Conservation (phyloP, 2,888 invertebrate species). For the Agrotis ipsilon region DNA sequence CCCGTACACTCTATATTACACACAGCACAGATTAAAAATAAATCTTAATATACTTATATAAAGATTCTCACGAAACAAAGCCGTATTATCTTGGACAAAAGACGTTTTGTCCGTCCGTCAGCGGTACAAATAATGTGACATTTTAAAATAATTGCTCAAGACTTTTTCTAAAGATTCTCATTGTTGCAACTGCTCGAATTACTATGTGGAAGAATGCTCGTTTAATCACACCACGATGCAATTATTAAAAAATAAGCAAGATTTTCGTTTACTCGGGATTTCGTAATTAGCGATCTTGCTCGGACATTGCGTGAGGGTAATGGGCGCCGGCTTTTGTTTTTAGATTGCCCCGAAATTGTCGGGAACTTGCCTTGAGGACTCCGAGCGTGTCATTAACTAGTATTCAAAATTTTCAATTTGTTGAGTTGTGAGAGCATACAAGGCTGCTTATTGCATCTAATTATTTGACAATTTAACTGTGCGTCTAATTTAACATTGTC, state of each 20-base stretch:
- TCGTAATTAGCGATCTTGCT: slow-evolving; percentile 48
- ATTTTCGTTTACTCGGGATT: slow-evolving; percentile 54
- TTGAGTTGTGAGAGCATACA: slow-evolving; percentile 7
- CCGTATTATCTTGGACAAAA: slow-evolving; percentile 59
- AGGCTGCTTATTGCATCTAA: not conserved
- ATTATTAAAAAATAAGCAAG: slow-evolving; percentile 63
- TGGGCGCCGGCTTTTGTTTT: slow-evolving; percentile 46
- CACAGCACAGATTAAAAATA: slow-evolving; percentile 62
- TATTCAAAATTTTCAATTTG: slow-evolving; percentile 42
- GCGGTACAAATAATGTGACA: slow-evolving; percentile 76
- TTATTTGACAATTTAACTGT: slow-evolving; percentile 7
- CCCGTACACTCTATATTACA: slow-evolving; percentile 38
- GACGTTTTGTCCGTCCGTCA: slow-evolving; percentile 54
- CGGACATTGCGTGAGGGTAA: slow-evolving; percentile 58
- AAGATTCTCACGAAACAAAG: slow-evolving; percentile 72
- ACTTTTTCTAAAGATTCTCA: slow-evolving; percentile 64
- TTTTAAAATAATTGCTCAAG: slow-evolving; percentile 75
- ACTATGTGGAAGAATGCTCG: slow-evolving; percentile 67
- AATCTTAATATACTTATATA: slow-evolving; percentile 55
- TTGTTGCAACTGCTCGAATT: slow-evolving; percentile 67
- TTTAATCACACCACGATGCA: slow-evolving; percentile 62
- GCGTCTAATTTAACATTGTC: not conserved
- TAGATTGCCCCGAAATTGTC: slow-evolving; percentile 52
- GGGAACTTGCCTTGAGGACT: slow-evolving; percentile 46
- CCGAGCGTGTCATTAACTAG: slow-evolving; percentile 30